phyloP scores from a whole-genome alignment of 2,797 vertebrate species.

The Podarcis siculus region DNA sequence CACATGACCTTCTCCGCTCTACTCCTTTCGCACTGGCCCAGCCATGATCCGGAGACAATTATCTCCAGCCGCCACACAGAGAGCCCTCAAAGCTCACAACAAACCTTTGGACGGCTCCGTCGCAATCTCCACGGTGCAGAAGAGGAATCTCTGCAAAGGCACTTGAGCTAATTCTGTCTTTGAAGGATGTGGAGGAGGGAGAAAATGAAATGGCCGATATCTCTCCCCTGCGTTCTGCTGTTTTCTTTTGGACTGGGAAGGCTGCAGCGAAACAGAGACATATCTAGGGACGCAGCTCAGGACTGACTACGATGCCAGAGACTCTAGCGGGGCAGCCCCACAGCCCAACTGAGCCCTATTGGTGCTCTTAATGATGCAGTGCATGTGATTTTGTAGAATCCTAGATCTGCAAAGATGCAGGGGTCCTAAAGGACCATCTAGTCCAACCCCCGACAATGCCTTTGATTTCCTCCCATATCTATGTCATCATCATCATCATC shows the following conservation, averaged over 20 bases:
- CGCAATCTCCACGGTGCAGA: neutral
- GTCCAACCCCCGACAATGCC: neutral
- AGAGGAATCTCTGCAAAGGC: slow-evolving; percentile 27
- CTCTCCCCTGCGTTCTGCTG: neutral
- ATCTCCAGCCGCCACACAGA: slow-evolving; percentile 21
- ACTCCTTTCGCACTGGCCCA: no score
- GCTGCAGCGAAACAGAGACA: neutral
- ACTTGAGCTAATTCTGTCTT: neutral
- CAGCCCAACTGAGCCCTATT: no score
- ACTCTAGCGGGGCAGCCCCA: no score
- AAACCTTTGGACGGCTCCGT: neutral
- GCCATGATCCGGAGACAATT: no score
- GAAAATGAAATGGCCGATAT: neutral
- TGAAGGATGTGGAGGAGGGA: neutral
- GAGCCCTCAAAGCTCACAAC: slow-evolving; percentile 47
- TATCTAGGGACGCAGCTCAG: neutral
- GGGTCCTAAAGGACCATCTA: neutral
- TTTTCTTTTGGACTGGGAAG: neutral
- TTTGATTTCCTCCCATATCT: no score
- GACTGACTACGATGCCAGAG: neutral
- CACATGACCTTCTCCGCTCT: no score
- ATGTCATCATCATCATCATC: no score
- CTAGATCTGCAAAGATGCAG: neutral
- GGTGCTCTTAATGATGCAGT: no score
- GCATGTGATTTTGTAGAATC: neutral